Conservation (phyloP, 2,113 vertebrate genomes). For the Tragulus kanchil region DNA sequence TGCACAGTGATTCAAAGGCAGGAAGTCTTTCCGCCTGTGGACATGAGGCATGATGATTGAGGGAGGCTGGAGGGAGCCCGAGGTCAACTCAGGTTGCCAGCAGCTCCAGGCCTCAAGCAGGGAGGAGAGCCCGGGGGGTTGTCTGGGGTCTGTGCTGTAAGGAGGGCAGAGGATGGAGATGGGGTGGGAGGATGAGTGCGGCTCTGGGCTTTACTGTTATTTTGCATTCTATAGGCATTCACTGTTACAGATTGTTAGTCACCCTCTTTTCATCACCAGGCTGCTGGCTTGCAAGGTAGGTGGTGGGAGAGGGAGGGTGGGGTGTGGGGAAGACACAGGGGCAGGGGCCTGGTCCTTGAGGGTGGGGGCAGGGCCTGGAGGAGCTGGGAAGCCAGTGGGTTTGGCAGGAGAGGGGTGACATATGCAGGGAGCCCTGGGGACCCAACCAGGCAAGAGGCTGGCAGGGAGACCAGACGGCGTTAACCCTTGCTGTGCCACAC, state of each 20-base stretch:
- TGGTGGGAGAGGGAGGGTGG: neutral
- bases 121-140: neutral
- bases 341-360: slow-evolving; percentile 51
- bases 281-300: neutral
- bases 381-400: slow-evolving; percentile 74
- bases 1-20: neutral
- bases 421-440: slow-evolving; percentile 87
- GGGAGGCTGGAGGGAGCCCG: neutral
- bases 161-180: neutral
- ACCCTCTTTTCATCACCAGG: neutral
- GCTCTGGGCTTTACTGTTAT: neutral
- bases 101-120: accelerated
- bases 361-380: slow-evolving; percentile 69
- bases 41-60: neutral
- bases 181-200: neutral
- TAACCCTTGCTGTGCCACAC: slow-evolving; percentile 81
- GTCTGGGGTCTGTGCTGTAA: neutral
- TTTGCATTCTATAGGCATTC: neutral
- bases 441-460: slow-evolving; percentile 83
- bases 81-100: neutral
- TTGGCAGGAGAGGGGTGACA: slow-evolving; percentile 88
- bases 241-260: slow-evolving; percentile 4
- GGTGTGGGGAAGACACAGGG: neutral
- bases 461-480: slow-evolving; percentile 80
- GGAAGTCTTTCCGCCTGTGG: neutral